Base-by-base conservation (phyloP, 2,888 invertebrate species). In the Eupeodes latifasciatus region DNA sequence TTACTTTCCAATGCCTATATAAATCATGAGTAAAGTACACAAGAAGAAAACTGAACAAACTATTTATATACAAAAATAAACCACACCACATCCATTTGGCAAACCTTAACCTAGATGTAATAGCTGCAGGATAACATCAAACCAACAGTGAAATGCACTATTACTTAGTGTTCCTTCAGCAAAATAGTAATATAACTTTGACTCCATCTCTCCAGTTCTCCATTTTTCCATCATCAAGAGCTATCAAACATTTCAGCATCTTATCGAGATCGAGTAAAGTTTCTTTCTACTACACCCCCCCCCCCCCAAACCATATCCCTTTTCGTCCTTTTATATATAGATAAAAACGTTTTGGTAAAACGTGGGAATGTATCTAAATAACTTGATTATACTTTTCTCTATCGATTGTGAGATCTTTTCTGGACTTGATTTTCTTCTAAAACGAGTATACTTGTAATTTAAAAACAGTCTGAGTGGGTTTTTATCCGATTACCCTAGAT, bases 311-410 rank as follows among this genome's bases (percentile, higher is more conserved):
- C n/a, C 27, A 27, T 27, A 27, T 27, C 27, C 27, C 2, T 19
- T 3, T 27, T 27, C 27, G 27, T 27, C 2, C 27, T 27, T 27
- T 27, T 27, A 27, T 27, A 27, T 27, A 27, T 27, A 27, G 3
- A 40, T n/a, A 40, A 55, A 14, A 27, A 36, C 16, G 1, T 53
- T 59, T 40, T 16, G 16, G 36, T 27, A n/a, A 11, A 53, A 67
- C 36, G 71, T 27, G 59, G 34, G 12, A 11, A 72, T 81, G 72
- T 61, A 51, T 75, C 79, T 76, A 51, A 76, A 87, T 76, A 80
- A 87, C 79, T 77, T 67, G 67, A 87, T 84, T 80, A 83, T 79
- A 71, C 82, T 74, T 80, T 87, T 72, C 53, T 57, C 44, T 66
- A 71, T 72, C 77, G 55, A 66, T 67, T 79, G 55, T 51, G 53